Conservation (phyloP, 2,888 invertebrate species). For the Chymomyza fuscimana region DNA sequence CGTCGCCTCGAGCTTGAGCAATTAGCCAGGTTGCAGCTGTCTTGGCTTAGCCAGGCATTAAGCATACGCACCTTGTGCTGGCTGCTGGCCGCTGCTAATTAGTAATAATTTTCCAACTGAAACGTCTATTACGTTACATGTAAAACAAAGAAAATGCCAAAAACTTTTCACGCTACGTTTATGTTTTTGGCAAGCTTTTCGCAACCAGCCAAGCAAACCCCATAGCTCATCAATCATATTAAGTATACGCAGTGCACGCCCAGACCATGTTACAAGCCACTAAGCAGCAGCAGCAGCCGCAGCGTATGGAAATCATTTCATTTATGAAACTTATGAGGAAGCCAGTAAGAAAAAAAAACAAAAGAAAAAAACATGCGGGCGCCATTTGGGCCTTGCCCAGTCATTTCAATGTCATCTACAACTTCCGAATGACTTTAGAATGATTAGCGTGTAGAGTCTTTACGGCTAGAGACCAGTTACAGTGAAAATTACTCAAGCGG, state of each 20-base stretch:
- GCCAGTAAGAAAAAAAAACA: not conserved
- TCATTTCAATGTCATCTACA: constrained; percentile 2
- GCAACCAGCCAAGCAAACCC: constrained; percentile 19
- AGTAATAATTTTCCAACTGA: not conserved
- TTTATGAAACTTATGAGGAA: not conserved
- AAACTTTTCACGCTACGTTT: constrained; percentile 57
- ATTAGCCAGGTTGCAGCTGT: constrained; percentile 44
- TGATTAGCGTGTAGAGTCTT: not conserved
- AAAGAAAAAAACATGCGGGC: not conserved
- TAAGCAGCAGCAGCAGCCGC: constrained; percentile 1
- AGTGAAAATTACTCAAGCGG: constrained; percentile 7
- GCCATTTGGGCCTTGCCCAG: constrained; percentile 1
- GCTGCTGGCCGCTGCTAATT: not conserved
- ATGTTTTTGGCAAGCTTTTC: constrained; percentile 42
- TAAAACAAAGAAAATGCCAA: constrained; percentile 23
- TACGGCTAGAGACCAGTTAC: not conserved
- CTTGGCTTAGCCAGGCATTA: constrained; percentile 35
- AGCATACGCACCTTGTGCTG: constrained; percentile 38
- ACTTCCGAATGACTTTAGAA: constrained; percentile 30
- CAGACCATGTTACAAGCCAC: constrained; percentile 19
- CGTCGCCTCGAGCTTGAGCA: constrained; percentile 40
- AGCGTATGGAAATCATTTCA: constrained; percentile 11
- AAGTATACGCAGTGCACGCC: constrained; percentile 22
- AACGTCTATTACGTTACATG: constrained; percentile 37
- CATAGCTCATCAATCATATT: constrained; percentile 37